Evolutionary conservation across 2,113 vertebrate species (phyloP), one percentile per base, ranked within the genome.

Genomic region (Gyps fulvus): DNA sequence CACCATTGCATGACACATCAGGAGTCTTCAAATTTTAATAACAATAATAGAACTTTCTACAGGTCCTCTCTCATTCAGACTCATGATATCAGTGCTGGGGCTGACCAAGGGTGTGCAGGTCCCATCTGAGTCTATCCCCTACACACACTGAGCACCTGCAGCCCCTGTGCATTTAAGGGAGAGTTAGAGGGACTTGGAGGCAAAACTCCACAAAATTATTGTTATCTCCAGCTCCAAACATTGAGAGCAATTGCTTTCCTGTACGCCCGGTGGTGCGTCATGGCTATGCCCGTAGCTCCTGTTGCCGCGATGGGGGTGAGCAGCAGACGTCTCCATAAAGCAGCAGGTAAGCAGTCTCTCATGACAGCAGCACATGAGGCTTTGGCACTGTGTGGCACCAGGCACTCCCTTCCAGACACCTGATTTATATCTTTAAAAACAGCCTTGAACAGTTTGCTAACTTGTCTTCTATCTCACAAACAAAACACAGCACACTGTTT

Each of bases 261-360:
- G 25, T 69, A 34, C 0, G 5, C n/a, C 57, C 3, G 3, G 40
- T 4, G 2, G 23, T 7, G 11, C 0, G 2, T 7, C 31, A 2
- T 5, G 5, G 47, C 32, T 62, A 5, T 45, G 32, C 63, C 84
- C 15, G 1, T 47, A 61, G 78, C 31, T 80, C 82, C 73, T 4
- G n/a, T 62, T 85, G 78, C 65, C 34, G 54, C 18, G 19, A n/a
- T 62, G 79, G 57, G 61, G 61, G 55, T 5, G 40, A 84, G 82
- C 82, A 94, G 70, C 88, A 87, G 55, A 29, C 7, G 1, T 54
- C 78, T 52, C 89, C 32, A 7, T 12, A 50, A 65, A 81, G 69
- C 79, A 85, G 63, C 15, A 7, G 34, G 58, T 7, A 12, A 79
- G 79, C 4, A 18, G 45, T 65, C 70, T 83, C 70, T 59, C 21